Conservation (phyloP, 1,140 invertebrate genomes). For the Drosophila nigrodunni region DNA sequence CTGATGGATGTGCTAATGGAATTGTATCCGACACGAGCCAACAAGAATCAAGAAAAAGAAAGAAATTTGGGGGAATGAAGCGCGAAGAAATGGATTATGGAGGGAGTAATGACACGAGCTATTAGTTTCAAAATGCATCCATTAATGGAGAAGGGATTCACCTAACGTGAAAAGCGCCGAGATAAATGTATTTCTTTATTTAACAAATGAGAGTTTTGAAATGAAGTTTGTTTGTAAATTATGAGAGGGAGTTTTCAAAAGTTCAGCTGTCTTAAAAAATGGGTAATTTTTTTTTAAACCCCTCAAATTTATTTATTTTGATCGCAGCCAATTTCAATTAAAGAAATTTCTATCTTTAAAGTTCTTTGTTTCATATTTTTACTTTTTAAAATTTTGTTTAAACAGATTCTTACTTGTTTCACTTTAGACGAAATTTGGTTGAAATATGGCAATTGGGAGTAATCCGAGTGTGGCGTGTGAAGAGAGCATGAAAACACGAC, state of each 20-base stretch:
- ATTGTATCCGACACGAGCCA: constrained; percentile 38
- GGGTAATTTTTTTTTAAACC: too few relatives aligned
- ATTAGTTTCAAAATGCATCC: constrained; percentile 45
- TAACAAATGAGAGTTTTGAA: not conserved
- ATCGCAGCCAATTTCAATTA: too few relatives aligned
- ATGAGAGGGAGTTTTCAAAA: not conserved
- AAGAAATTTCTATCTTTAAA: too few relatives aligned
- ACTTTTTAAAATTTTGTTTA: not conserved
- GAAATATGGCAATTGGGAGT: constrained; percentile 53
- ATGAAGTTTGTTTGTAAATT: not conserved
- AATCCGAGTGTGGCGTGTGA: constrained; percentile 45
- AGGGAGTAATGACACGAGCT: constrained; percentile 65
- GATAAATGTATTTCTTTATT: not conserved
- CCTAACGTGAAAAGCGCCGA: not conserved
- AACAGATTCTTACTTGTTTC: constrained; percentile 48
- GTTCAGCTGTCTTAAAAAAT: too few relatives aligned
- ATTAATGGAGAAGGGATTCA: constrained; percentile 8
- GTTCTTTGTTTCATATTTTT: not conserved
- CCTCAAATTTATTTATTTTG: not conserved
- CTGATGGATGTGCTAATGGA: constrained; percentile 68
- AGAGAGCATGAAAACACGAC: constrained; percentile 33
- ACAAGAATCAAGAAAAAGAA: not conserved
- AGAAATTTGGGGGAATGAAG: constrained; percentile 1
- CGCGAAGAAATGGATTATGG: constrained; percentile 8
- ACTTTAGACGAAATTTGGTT: constrained; percentile 22